Evolutionary conservation across 2,797 vertebrate species (phyloP), one percentile per base, ranked within the genome.

Genomic region (Toxotes lorentzi): DNA sequence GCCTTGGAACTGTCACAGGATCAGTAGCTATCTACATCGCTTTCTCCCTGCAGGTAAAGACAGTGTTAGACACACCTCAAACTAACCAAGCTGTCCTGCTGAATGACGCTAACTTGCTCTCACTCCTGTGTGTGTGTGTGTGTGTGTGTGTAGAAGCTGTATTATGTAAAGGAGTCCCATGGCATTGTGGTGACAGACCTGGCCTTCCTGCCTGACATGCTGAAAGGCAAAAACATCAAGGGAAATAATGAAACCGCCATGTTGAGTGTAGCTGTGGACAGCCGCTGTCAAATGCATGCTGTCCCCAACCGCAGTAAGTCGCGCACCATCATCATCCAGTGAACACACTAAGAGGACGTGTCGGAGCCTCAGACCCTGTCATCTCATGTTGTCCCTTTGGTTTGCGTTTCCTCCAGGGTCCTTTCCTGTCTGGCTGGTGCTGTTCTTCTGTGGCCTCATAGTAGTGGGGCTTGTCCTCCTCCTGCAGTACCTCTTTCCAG

Each of bases 101-200:
- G 3, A 40, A 4, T 59, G 23, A 30, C 14, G 5, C 4, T 77
- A 41, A 60, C 13, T 4, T 56, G 38, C 8, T 34, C 5, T 30
- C 0, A 0, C 3, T 60, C 1, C 74, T 1, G n/a, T 84, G 41
- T 89, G n/a, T 86, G 76, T 86, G 75, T 69, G n/a, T n/a, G n/a
- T n/a, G n/a, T 84, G 41, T 89, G n/a, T 86, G 76, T 86, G 75
- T 69, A 99, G 98, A 96, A 94, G 78, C 85, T 99, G 75, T 99
- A 99, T 90, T 99, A 98, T 0, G 94, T 98, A 40, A 94, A 94
- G 82, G 98, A 99, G 81, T 96, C 97, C 0, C 98, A 99, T 0
- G 97, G 97, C 82, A 98, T 99, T 0, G 97, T 99, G 59, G 98
- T 99, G 86, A 99, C 98, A 0, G 97, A 98, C 1, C 74, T 99